These are phyloP conservation scores for Tanytarsus gracilentus DNA, from an alignment of 2,888 invertebrate species.

Conservation along the genomic window DNA sequence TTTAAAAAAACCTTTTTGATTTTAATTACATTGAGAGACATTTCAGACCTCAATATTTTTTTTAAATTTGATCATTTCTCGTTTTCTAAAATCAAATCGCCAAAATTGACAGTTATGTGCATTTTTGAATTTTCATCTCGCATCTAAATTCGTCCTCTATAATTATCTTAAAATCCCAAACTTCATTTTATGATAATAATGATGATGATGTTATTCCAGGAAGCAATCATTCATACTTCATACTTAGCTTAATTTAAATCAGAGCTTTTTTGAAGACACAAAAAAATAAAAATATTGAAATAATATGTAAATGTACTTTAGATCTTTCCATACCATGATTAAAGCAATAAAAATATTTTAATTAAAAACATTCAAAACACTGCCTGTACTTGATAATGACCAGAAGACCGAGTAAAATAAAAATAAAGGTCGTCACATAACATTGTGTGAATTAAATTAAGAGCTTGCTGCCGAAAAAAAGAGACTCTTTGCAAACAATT, in stretches of 20 bases:
- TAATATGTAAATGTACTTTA: slow-evolving; percentile 10
- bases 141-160: background rate
- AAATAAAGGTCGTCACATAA: background rate
- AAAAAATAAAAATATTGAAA: background rate
- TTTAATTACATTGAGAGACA: too few relatives aligned
- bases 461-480: too few relatives aligned
- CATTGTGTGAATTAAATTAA: background rate
- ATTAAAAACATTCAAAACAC: background rate
- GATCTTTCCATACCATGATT: background rate
- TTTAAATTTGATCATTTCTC: too few relatives aligned
- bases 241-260: background rate
- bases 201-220: background rate
- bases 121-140: too few relatives aligned
- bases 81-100: too few relatives aligned
- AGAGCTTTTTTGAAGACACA: background rate
- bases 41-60: too few relatives aligned
- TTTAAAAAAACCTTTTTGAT: too few relatives aligned
- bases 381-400: background rate
- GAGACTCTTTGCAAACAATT: slow-evolving; percentile 22
- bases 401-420: background rate
- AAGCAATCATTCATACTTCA: background rate
- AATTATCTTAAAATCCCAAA: background rate
- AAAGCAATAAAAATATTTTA: background rate
- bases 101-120: too few relatives aligned
- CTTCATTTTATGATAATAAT: background rate